Conservation (phyloP, 2,797 vertebrate genomes). For the Galagoides demidoff region DNA sequence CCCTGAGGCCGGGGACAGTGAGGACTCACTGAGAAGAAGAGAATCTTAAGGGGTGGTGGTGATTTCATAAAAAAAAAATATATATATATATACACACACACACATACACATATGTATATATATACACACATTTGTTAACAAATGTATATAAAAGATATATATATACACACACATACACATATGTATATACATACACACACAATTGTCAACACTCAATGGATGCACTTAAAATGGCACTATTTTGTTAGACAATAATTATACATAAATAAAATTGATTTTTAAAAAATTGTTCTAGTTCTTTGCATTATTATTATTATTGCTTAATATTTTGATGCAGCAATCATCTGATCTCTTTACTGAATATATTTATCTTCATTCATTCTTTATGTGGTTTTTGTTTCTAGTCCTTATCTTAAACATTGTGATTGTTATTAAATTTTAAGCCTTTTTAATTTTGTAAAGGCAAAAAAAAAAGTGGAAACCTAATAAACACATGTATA, state of each 20-base stretch:
- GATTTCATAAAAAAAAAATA: neutral
- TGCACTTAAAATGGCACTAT: neutral
- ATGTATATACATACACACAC: neutral
- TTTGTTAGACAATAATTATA: neutral
- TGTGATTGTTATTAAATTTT: no score
- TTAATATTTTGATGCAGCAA: no score
- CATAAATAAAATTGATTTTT: conserved; percentile 27
- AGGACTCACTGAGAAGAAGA: neutral
- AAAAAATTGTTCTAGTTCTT: no score
- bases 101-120: neutral
- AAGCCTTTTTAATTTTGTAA: no score
- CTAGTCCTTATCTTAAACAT: no score
- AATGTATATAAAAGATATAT: neutral
- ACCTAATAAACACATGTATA: no score
- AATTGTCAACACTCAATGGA: neutral
- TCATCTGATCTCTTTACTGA: no score
- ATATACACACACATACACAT: no score
- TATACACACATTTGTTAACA: neutral
- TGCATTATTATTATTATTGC: no score
- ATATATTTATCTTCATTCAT: no score
- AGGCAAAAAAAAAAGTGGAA: no score
- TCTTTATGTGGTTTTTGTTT: no score
- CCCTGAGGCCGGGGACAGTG: neutral
- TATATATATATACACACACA: neutral
- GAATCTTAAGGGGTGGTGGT: neutral